These are phyloP conservation scores for Acanthaster planci DNA, from an alignment of 35 echinoderm and acorn worm species.

Conservation along the genomic window DNA sequence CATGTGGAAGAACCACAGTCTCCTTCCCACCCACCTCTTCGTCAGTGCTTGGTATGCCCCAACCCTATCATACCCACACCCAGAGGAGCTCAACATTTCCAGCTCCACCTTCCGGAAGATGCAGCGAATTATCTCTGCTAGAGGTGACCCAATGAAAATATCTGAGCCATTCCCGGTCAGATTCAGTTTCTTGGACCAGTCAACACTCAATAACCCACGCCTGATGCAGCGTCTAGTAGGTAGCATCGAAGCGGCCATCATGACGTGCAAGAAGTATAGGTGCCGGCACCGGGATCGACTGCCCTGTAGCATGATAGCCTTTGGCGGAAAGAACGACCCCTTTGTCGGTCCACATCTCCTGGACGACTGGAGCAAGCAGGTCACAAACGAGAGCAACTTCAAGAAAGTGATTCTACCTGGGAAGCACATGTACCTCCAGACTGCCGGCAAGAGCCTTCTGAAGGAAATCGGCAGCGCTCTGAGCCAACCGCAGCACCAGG, in stretches of 20 bases:
- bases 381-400: constrained; percentile 56
- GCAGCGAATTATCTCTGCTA: constrained; percentile 57
- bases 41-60: constrained; percentile 97
- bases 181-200: constrained; percentile 94
- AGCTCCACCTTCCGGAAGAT: constrained; percentile 68
- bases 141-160: constrained; percentile 46
- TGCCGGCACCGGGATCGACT: constrained; percentile 76
- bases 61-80: constrained; percentile 86
- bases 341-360: constrained; percentile 76
- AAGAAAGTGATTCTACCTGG: constrained; percentile 76
- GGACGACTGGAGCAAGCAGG: constrained; percentile 84
- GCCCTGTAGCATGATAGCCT: constrained; percentile 72
- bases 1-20: constrained; percentile 70
- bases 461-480: constrained; percentile 64
- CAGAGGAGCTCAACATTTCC: constrained; percentile 82
- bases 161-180: constrained; percentile 68
- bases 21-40: constrained; percentile 76
- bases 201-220: constrained; percentile 64
- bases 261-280: constrained; percentile 88
- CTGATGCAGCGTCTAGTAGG: constrained; percentile 80
- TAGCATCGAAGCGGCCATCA: constrained; percentile 84
- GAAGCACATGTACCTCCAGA: constrained; percentile 84
- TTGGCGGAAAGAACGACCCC: constrained; percentile 84
- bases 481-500: constrained; percentile 20
- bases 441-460: constrained; percentile 59